Evolutionary conservation across 2,113 vertebrate species (phyloP), one percentile per base, ranked within the genome.

Genomic region (Paracanthobrama guichenoti): DNA sequence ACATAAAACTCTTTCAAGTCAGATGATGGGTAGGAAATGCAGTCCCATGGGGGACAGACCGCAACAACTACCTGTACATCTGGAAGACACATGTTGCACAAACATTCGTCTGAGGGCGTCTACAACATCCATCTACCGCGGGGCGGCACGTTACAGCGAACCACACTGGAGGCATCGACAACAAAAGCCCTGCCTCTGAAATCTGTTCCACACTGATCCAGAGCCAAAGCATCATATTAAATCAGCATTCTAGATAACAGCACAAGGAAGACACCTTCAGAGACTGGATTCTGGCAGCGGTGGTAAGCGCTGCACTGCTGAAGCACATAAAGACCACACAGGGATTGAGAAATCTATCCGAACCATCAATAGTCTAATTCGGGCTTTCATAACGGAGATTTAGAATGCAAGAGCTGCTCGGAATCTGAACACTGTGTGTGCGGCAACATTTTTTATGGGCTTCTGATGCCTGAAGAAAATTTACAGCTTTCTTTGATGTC

Each of bases 81-180:
- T 90, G 89, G 88, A 77, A n/a, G 46, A 72, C 88, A 90, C 83
- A 86, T 90, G 88, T 31, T 48, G 80, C 81, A 79, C 50, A 48
- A 16, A 12, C 35, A 64, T 64, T 53, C 14, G 2, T 76, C 24
- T 55, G 9, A 50, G 26, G 48, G 73, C 16, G 1, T 53, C 73
- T 35, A 11, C 73, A 73, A 24, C 42, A 44, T 26, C 39, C n/a
- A 14, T 73, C 22, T 11, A 66, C 28, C n/a, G 22, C 42, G 72
- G 20, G 80, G 10, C 35, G 3, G 20, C 64, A 67, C 26, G 72
- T 77, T 62, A 66, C 42, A 50, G 76, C 53, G 28, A 82, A 78
- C 80, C 48, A 18, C 72, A 69, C 35, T 60, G 24, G 72, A 39
- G 62, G 53, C 71, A 75, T 72, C 64, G 62, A 83, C 66, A 39